These are phyloP conservation scores for Linepithema humile DNA, from an alignment of 1,140 invertebrate species.

Conservation along the genomic window DNA sequence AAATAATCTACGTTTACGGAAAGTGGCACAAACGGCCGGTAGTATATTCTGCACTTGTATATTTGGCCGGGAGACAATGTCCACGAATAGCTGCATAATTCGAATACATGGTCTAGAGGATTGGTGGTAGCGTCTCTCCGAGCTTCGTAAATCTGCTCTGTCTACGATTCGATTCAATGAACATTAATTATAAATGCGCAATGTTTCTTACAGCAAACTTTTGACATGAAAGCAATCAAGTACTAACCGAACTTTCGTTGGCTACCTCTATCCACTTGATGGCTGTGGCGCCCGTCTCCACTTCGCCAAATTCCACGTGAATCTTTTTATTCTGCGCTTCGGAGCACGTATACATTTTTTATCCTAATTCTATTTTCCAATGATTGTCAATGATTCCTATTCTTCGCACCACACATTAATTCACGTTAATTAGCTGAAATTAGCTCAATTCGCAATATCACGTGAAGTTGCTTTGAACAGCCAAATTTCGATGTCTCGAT, in stretches of 20 bases:
- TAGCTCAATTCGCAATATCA: no score
- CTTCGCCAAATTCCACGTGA: constrained; percentile 70
- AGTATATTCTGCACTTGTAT: constrained; percentile 71
- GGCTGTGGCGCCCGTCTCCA: constrained; percentile 65
- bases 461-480: no score
- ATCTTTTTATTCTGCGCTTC: constrained; percentile 33
- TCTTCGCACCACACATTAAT: no score
- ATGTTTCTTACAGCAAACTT: neutral
- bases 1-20: constrained; percentile 75
- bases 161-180: constrained; percentile 47
- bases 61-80: constrained; percentile 58
- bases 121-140: constrained; percentile 73
- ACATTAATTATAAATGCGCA: neutral
- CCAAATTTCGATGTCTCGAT: constrained; percentile 29
- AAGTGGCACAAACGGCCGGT: constrained; percentile 60
- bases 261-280: constrained; percentile 71
- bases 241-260: constrained; percentile 72
- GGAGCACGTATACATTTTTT: neutral
- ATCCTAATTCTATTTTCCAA: neutral
- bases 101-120: constrained; percentile 75
- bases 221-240: constrained; percentile 1
- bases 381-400: neutral
- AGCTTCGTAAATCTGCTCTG: constrained; percentile 66
- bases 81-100: constrained; percentile 73
- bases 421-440: no score